Base-by-base conservation (phyloP, 92 coral and sea anemone genomes). In the Palythoa grandiflora region DNA sequence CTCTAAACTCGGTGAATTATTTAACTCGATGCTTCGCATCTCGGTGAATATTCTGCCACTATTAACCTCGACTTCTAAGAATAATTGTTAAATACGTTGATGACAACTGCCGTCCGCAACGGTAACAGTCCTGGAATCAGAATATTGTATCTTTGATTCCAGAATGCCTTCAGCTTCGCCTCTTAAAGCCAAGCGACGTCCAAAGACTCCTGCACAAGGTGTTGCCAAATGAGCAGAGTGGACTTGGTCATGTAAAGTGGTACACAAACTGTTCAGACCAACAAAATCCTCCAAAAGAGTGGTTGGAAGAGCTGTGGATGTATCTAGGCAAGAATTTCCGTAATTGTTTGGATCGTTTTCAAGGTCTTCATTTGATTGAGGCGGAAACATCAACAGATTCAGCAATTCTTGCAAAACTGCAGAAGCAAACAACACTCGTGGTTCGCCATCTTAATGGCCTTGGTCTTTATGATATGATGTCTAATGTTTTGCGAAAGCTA, bases 291-390 rank as follows among this genome's bases (percentile, higher is more conserved):
- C 79, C 91, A 10, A 55, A 83, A 21, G 89, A 80, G 40, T 96
- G 98, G 98, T 80, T 96, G 39, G 86, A 87, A 59, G 91, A 71
- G 12, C 57, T 96, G 61, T 96, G 98, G 98, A 8, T n/a, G 50
- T 96, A 94, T 87, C 89, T 96, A 6, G 60, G 75, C 19, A 79
- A 53, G 71, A 38, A 92, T 60, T 96, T 96, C 54, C 44, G 88
- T 2, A 47, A 73, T 9, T 80, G 73, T 48, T 90, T 96, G 19
- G 28, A 71, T 9, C 68, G 60, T 28, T 88, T 96, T 71, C 28
- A 70, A 48, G 91, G 90, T 37, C 89, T 94, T 78, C 95, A 96
- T 19, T 75, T 96, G 74, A 85, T 96, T 73, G 93, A 94, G n/a
- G 51, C 92, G 70, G 83, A 63, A 65, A 68, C 20, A 85, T 83